A percentile compares a stretch with the other conserved stretches of the same genome.
These are phyloP conservation scores for Sinocyclocheilus grahami DNA, from an alignment of 2,113 vertebrate genomes.

Conservation along the genomic window DNA sequence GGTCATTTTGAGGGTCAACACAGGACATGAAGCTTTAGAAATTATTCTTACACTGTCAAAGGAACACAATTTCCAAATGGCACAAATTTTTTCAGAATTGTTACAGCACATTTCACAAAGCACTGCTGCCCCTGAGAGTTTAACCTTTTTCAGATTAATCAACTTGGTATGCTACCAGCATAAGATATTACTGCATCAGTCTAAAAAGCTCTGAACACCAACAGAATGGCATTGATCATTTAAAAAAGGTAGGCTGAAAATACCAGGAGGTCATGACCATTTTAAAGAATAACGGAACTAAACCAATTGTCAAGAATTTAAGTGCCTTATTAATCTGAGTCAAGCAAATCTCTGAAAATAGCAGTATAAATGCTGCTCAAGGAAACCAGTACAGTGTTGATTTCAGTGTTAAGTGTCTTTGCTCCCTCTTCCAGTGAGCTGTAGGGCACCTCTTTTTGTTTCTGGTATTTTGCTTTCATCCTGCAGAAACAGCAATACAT, in stretches of 20 bases:
- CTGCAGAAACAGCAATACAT: background rate
- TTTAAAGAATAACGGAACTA: background rate
- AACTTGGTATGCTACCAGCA: background rate
- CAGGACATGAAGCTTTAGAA: background rate
- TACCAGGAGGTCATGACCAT: background rate
- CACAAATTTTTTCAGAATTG: too few relatives aligned
- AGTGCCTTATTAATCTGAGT: background rate
- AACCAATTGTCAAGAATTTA: background rate
- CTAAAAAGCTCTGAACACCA: background rate
- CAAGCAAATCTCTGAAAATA: background rate
- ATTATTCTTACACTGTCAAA: background rate
- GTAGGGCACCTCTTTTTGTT: background rate
- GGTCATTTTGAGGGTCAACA: background rate
- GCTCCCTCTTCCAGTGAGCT: background rate
- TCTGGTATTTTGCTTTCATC: background rate
- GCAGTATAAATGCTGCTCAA: background rate
- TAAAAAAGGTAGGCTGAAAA: background rate
- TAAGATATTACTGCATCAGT: background rate
- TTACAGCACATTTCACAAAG: background rate
- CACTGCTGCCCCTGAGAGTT: background rate
- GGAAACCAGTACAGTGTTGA: background rate
- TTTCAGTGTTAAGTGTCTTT: background rate
- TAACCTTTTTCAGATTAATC: background rate
- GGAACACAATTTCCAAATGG: background rate
- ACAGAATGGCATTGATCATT: background rate